Conservation (phyloP, 2,113 vertebrate genomes). For the Dendropsophus ebraccatus region DNA sequence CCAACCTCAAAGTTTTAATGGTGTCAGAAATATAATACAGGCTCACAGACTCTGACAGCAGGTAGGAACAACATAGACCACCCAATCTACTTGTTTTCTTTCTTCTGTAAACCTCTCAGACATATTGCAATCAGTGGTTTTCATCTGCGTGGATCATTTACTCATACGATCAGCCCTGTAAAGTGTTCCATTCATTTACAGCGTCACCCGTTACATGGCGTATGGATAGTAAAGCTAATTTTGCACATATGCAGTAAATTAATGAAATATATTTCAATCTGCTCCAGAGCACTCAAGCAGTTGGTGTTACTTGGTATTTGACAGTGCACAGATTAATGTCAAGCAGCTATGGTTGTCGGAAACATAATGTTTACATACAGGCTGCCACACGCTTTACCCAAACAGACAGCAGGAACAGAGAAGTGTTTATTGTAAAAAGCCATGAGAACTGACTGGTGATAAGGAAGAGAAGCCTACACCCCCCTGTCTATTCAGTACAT, state of each 20-base stretch:
- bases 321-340: slow-evolving; percentile 17
- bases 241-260: not conserved
- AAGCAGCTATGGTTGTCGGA: slow-evolving; percentile 19
- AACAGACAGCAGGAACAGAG: slow-evolving; percentile 28
- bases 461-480: not conserved
- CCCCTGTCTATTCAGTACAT: not conserved
- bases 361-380: slow-evolving; percentile 35
- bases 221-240: not conserved
- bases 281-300: not conserved
- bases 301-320: slow-evolving; percentile 35
- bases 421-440: not conserved
- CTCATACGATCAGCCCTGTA: not conserved
- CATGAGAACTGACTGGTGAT: not conserved
- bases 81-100: not conserved
- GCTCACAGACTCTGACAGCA: slow-evolving; percentile 3
- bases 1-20: slow-evolving; percentile 39
- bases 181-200: not conserved
- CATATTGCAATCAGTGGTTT: slow-evolving; percentile 1
- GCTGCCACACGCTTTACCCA: not conserved
- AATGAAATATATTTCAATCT: slow-evolving; percentile 11
- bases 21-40: slow-evolving; percentile 42
- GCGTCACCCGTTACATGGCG: not conserved
- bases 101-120: not conserved
- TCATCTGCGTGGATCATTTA: not conserved
- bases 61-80: slow-evolving; percentile 20